Evolutionary conservation across 2,888 invertebrate species (phyloP), one percentile per base, ranked within the genome.

Genomic region (Drosophila rellima): DNA sequence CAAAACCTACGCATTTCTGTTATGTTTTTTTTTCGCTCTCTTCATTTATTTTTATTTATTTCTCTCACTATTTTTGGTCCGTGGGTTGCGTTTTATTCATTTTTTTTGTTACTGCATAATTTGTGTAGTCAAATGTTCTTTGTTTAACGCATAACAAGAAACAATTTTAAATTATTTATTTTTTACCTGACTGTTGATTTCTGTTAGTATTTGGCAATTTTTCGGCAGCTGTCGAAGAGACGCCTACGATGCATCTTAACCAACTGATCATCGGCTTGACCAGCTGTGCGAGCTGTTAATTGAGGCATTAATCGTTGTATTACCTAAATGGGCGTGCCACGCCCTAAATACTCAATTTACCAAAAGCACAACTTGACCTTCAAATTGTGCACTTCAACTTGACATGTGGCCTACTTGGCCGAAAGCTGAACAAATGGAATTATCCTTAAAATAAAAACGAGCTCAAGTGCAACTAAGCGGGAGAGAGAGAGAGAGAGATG

Each of bases 81-180:
- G 82, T 82, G 84, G 82, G 82, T 20, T 78, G 80, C 47, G 63
- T 80, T 78, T 80, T 75, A 80, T 82, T 67, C 60, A 55, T 60
- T 65, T 55, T n/a, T 23, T 54, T 45, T 26, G 26, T 7, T 63
- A 13, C 60, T 59, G 48, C n/a, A 66, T 71, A 67, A 68, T 81
- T 80, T 80, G 63, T 71, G 68, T 77, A 84, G 84, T 85, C 82
- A 81, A 85, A 83, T 73, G 85, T 83, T 83, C 83, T 85, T 83
- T 83, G 82, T 84, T 70, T 63, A 51, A 45, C 51, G 35, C 70
- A 73, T 40, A 64, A 70, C 63, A 65, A 71, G 48, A 63, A 69
- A 71, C 51, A 57, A 74, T 82, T 78, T 71, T 54, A 74, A 60
- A 70, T 62, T 52, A 78, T 66, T 65, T 74, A 82, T 74, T 70